Evolutionary conservation across 2,888 invertebrate species (phyloP), one percentile per base, ranked within the genome.

Genomic region (Synergus umbraculus): DNA sequence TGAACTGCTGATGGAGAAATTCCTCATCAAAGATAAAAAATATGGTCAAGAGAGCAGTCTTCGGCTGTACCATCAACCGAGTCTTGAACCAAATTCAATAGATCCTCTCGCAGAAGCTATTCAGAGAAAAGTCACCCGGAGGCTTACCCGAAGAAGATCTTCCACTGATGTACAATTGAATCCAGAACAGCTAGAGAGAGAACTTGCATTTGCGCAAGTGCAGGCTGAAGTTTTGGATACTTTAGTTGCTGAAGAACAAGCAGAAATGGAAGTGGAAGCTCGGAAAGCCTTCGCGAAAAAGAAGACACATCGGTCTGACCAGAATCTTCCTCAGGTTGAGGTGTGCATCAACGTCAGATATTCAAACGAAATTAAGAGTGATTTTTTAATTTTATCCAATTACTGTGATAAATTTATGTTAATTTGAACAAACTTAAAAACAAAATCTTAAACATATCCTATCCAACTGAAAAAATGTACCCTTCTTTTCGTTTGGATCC

Each of bases 1-100:
- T 0, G 96, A 96, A 84, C 93, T 95, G 85, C 92, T 97, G 78
- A 94, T 96, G 29, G 97, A 97, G 91, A 96, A 97, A 89, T 96
- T 95, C 89, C 92, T 95, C 65, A 95, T 96, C 43, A 94, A 94
- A 87, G 94, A 95, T 87, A 93, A 94, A 87, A 92, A 93, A 86
- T 90, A 81, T 43, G 86, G 85, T 12, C 81, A 13, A 12, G 85
- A 86, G 4, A 76, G n/a, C 15, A 86, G 81, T 54, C 78, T 85
- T 76, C 82, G 77, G 60, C 54, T 89, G 18, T 88, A 87, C 37
- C 88, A 86, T 44, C 89, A 90, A 65, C 79, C 87, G 0, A 89
- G 86, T 43, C 78, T 89, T 49, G 76, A 82, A 73, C 76, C 79
- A 41, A 83, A 86, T 7, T 58, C 78, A 63, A 86, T 85, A 79